Conservation (phyloP, 2,113 vertebrate species). For the Notarius lentiginosus region DNA sequence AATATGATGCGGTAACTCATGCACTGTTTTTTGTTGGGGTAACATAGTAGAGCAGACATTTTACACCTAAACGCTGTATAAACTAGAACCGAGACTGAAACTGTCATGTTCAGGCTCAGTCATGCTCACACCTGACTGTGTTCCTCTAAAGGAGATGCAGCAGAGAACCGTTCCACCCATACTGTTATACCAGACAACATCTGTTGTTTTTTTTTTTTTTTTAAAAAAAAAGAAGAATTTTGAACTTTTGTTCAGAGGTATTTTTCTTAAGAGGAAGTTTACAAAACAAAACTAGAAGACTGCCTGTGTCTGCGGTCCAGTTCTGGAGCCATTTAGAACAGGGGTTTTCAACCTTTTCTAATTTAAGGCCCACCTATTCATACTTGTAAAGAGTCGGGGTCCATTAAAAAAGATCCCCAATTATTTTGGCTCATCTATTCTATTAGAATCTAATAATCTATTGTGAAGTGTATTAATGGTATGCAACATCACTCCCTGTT, state of each 20-base stretch:
- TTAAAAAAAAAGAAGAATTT: slow-evolving; percentile 14
- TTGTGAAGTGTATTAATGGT: too few species aligned
- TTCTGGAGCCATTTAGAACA: too few species aligned
- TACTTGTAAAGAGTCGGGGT: too few species aligned
- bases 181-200: slow-evolving; percentile 53
- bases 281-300: neutral
- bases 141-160: slow-evolving; percentile 31
- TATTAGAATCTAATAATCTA: too few species aligned
- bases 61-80: neutral
- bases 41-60: neutral
- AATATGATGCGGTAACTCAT: neutral
- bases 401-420: too few species aligned
- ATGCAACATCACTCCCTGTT: too few species aligned
- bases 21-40: too few species aligned
- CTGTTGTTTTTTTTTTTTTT: too few species aligned
- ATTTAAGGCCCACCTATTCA: too few species aligned
- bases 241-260: neutral
- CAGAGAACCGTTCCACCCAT: slow-evolving; percentile 17
- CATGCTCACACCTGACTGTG: slow-evolving; percentile 42
- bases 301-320: neutral
- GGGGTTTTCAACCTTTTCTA: too few species aligned
- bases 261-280: neutral
- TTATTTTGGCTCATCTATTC: too few species aligned
- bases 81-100: slow-evolving; percentile 71
- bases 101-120: slow-evolving; percentile 42